Evolutionary conservation across 1,140 invertebrate species (phyloP).

Genomic region (Apis cerana): DNA sequence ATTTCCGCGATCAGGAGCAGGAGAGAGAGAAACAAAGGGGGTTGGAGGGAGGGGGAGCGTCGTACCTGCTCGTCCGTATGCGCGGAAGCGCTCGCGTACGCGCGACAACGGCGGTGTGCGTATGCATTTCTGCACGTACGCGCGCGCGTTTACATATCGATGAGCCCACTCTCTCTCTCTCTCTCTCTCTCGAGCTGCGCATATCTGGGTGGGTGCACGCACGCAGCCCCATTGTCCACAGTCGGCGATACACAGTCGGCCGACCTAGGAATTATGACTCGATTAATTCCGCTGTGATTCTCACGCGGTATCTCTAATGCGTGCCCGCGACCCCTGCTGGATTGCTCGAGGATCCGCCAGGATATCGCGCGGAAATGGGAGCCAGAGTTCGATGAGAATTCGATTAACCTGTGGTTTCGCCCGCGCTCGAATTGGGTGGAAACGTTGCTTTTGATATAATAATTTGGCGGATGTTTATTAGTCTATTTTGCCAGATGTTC

Average conservation of each 20-base stretch:
- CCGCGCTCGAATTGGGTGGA: background rate
- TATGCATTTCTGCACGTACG: slow-evolving; percentile 40
- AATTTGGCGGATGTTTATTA: background rate
- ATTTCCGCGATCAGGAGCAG: slow-evolving; percentile 46
- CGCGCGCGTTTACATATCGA: slow-evolving; percentile 18
- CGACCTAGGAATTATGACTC: slow-evolving; percentile 31
- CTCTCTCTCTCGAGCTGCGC: slow-evolving; percentile 1
- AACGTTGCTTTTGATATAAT: background rate
- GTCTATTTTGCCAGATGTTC: background rate
- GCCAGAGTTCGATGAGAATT: background rate
- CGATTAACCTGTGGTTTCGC: background rate
- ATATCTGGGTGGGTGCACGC: background rate
- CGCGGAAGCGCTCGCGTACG: slow-evolving; percentile 9
- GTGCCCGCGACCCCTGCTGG: background rate
- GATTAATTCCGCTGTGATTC: slow-evolving; percentile 35
- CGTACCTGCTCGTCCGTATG: slow-evolving; percentile 3
- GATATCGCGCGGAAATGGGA: background rate
- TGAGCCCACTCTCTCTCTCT: too few relatives aligned
- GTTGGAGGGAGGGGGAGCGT: slow-evolving; percentile 25
- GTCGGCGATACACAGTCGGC: slow-evolving; percentile 14
- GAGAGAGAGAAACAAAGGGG: slow-evolving; percentile 2
- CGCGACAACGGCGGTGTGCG: background rate
- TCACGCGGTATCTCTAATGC: background rate
- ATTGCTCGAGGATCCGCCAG: background rate
- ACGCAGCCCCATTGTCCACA: slow-evolving; percentile 5